Percentiles rank a stretch among this genome's conserved stretches.
Evolutionary conservation across 2,797 vertebrate species (phyloP).

Genomic region (Triplophysa bombifrons): DNA sequence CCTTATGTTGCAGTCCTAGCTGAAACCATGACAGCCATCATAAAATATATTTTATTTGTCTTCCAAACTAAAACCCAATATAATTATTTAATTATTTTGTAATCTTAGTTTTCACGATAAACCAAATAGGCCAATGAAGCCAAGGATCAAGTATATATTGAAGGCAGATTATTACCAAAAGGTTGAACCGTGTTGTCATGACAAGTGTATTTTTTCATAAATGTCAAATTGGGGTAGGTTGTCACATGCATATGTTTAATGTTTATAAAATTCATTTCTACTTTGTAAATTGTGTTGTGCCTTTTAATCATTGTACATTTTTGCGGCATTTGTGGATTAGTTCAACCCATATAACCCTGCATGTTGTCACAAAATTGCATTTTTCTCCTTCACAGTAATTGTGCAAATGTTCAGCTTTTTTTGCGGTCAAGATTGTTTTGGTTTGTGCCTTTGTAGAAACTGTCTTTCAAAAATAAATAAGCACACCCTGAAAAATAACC

Average conservation of each 20-base stretch:
- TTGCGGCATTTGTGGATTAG: not conserved
- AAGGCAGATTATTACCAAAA: not conserved
- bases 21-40: slow-evolving; percentile 14
- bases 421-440: not conserved
- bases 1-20: slow-evolving; percentile 16
- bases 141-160: too few species aligned
- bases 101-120: too few species aligned
- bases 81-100: not conserved
- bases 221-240: not conserved
- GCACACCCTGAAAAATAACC: not conserved
- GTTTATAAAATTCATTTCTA: not conserved
- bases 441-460: not conserved
- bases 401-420: not conserved
- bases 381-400: not conserved
- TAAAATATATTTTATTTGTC: not conserved
- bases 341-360: not conserved
- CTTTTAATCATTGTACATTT: not conserved
- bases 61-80: not conserved
- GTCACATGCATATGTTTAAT: not conserved
- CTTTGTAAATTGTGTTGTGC: not conserved
- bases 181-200: not conserved
- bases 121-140: too few species aligned
- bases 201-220: not conserved
- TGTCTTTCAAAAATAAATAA: not conserved
- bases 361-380: not conserved